These are phyloP conservation scores for Yponomeuta malinellus DNA, from an alignment of 2,888 invertebrate species.

Conservation along the genomic window DNA sequence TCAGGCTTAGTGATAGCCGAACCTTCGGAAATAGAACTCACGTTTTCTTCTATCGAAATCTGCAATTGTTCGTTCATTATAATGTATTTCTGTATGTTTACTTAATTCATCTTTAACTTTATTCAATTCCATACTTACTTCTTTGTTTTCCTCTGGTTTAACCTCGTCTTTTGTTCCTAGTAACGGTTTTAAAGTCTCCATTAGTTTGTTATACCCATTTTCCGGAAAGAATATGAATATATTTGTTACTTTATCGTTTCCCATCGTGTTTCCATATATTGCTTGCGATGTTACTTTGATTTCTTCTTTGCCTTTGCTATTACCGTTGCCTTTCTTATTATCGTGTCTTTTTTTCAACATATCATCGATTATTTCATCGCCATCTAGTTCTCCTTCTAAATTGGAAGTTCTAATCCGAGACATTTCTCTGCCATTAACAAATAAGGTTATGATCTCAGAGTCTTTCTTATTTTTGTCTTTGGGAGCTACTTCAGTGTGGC, in stretches of 20 bases:
- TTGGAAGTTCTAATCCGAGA: conserved; percentile 20
- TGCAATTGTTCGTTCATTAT: background rate
- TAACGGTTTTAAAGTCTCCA: conserved; percentile 13
- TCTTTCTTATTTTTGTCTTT: conserved; percentile 5
- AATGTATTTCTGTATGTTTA: background rate
- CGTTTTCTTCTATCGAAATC: conserved; percentile 5
- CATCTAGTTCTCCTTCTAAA: conserved; percentile 13
- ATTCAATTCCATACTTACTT: background rate
- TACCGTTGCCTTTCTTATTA: conserved; percentile 7
- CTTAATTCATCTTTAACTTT: background rate
- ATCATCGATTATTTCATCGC: background rate
- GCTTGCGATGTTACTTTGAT: conserved; percentile 30
- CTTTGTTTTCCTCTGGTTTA: background rate
- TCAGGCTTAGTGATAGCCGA: background rate
- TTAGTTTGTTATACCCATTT: conserved; percentile 20
- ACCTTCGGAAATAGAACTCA: background rate
- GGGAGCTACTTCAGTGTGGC: background rate
- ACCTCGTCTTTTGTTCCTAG: background rate
- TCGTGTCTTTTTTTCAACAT: conserved; percentile 14
- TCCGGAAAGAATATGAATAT: conserved; percentile 44
- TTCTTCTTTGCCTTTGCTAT: conserved; percentile 19
- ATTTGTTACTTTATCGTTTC: conserved; percentile 46
- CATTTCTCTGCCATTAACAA: conserved; percentile 22
- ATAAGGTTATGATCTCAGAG: background rate
- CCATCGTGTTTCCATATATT: conserved; percentile 40